Evolutionary conservation across 2,797 vertebrate genomes (phyloP).

Genomic region (Cossypha caffra): DNA sequence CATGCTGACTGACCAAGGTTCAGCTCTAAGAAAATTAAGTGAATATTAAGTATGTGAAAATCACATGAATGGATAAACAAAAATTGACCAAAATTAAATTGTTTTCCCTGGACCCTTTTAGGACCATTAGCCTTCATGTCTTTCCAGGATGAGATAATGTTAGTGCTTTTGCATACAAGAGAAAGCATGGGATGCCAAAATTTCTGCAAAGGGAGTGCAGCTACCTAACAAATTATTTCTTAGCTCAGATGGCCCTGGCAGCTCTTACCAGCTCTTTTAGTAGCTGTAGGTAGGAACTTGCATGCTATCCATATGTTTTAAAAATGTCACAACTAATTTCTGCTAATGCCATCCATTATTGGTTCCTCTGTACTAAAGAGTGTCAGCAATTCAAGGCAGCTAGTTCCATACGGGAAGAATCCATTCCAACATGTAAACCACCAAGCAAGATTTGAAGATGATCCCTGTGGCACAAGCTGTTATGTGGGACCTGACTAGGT

Average conservation of each 20-base stretch:
- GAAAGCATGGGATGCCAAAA: not conserved
- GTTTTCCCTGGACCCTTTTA: not conserved
- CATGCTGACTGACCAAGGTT: not conserved
- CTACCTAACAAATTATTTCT: not conserved
- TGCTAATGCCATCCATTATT: not conserved
- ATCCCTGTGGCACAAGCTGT: not conserved
- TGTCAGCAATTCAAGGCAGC: not conserved
- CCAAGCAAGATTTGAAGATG: not conserved
- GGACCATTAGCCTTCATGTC: not conserved
- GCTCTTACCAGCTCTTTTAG: not conserved
- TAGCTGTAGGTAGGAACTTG: conserved; percentile 29
- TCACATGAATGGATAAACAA: not conserved
- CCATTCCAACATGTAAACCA: not conserved
- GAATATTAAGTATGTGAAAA: not conserved
- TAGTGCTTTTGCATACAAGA: not conserved
- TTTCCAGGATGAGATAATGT: not conserved
- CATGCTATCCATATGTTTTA: not conserved
- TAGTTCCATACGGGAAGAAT: not conserved
- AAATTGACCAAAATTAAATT: not conserved
- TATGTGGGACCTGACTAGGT: not conserved
- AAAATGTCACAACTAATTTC: conserved; percentile 60
- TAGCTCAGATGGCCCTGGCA: conserved; percentile 19
- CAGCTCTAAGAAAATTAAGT: not conserved
- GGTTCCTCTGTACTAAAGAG: not conserved
- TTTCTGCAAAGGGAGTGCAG: not conserved